Conservation (phyloP, 92 coral and sea anemone species). For the Muricea muricata region DNA sequence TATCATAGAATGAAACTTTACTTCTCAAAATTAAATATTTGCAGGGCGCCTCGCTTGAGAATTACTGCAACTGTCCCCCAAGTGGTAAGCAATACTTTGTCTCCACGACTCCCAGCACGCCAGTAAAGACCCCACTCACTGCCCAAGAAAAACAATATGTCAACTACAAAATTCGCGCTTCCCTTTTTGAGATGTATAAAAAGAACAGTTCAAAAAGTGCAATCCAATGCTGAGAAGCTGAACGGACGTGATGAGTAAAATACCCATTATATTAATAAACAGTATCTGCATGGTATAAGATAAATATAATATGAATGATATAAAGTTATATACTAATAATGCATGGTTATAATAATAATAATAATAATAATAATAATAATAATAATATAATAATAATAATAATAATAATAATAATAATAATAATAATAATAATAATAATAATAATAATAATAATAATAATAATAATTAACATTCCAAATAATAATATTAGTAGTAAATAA, state of each 20-base stretch:
- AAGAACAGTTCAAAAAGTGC: not conserved
- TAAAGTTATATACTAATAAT: not conserved
- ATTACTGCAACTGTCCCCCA: constrained; percentile 25
- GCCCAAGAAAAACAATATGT: not conserved
- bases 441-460: not conserved
- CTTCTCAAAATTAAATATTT: not conserved
- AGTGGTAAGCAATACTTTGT: constrained; percentile 26
- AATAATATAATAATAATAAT: not conserved
- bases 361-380: not conserved
- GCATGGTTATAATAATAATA: not conserved
- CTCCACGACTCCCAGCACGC: not conserved
- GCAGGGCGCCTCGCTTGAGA: constrained; percentile 24
- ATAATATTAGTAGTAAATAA: no score
- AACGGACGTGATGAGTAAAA: not conserved
- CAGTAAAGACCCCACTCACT: not conserved
- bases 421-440: not conserved
- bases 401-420: not conserved
- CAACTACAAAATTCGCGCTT: not conserved
- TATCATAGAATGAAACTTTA: not conserved
- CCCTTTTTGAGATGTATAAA: constrained; percentile 1
- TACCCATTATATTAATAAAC: no score
- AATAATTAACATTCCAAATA: not conserved
- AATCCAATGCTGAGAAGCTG: not conserved
- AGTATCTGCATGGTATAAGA: no score
- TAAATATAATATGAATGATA: not conserved